Evolutionary conservation across 2,797 vertebrate species (phyloP), one percentile per base, ranked within the genome.

Genomic region (Enteromius argenteus): DNA sequence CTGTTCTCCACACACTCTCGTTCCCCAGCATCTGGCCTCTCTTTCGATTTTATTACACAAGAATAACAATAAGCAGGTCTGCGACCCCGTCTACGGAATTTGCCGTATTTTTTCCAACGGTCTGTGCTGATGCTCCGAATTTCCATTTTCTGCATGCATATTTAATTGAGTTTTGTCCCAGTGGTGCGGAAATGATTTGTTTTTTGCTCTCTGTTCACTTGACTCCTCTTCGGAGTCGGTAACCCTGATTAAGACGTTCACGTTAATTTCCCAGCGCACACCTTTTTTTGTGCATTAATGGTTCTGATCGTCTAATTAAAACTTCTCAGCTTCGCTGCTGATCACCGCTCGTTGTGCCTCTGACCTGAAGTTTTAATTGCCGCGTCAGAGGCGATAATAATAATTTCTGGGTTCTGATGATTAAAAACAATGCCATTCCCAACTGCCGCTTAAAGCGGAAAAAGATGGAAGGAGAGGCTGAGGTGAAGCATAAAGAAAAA

Each of bases 291-390:
- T 95, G 95, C 95, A 96, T 96, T 96, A 96, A 96, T 95, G 95
- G 95, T 95, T 96, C 95, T 95, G 95, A 96, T 96, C 95, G 93
- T 95, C 95, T 96, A 96, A 96, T 96, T 96, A 96, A 96, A 96
- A 96, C 95, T 96, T 96, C 94, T 96, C 95, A 93, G 95, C 95
- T 95, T 94, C 92, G 92, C 94, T 94, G 94, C 95, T 96, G 95
- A 96, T 96, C 95, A 96, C 94, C 93, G 95, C 95, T 95, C 94
- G 94, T 95, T 95, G 95, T 93, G 95, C 94, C 93, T 94, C 95
- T 96, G 95, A 96, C 95, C 95, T 95, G 95, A 96, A 95, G 95
- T 95, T 96, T 96, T 96, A 96, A 96, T 96, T 96, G 95, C 94
- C 91, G 93, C 94, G 95, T 96, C 95, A 95, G 94, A 96, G 94